phyloP scores from a whole-genome alignment of 1,140 invertebrate genomes.

The Tribolium castaneum region DNA sequence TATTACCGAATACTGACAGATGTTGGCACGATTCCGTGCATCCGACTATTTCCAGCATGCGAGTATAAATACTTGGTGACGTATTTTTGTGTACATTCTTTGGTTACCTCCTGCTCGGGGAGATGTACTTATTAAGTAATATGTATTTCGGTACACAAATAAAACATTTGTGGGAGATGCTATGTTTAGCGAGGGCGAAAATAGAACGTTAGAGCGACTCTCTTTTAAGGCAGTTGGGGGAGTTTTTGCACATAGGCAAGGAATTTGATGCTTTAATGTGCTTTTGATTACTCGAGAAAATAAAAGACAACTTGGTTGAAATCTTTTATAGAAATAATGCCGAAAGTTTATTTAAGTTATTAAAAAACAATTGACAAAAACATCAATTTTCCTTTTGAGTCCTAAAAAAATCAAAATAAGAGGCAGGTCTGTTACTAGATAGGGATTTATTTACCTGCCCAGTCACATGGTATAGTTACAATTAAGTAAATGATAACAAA shows the following conservation, averaged over 20 bases:
- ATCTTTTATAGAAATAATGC: constrained; percentile 47
- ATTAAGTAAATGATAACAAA: constrained; percentile 56
- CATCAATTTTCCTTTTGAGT: constrained; percentile 41
- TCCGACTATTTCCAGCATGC: constrained; percentile 49
- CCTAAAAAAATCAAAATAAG: constrained; percentile 45
- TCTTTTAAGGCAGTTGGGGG: neutral
- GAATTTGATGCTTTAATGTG: constrained; percentile 39
- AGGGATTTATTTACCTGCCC: constrained; percentile 58
- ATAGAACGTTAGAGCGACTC: neutral
- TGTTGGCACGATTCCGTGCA: constrained; percentile 30
- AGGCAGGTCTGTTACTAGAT: constrained; percentile 55
- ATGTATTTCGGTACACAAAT: constrained; percentile 33
- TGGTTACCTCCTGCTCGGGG: constrained; percentile 45
- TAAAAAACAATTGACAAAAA: constrained; percentile 49
- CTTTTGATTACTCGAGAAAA: neutral
- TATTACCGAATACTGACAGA: constrained; percentile 49
- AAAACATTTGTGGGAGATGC: constrained; percentile 33
- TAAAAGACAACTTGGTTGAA: constrained; percentile 28
- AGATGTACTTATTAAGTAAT: constrained; percentile 44
- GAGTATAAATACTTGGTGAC: constrained; percentile 50
- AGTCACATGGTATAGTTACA: constrained; percentile 54
- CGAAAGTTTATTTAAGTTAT: constrained; percentile 47
- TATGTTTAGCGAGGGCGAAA: constrained; percentile 44
- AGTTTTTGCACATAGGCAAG: neutral
- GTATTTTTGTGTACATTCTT: constrained; percentile 45